Evolutionary conservation across 2,797 vertebrate genomes (phyloP), one percentile per base, ranked within the genome.

Genomic region (Tokudaia muenninki): DNA sequence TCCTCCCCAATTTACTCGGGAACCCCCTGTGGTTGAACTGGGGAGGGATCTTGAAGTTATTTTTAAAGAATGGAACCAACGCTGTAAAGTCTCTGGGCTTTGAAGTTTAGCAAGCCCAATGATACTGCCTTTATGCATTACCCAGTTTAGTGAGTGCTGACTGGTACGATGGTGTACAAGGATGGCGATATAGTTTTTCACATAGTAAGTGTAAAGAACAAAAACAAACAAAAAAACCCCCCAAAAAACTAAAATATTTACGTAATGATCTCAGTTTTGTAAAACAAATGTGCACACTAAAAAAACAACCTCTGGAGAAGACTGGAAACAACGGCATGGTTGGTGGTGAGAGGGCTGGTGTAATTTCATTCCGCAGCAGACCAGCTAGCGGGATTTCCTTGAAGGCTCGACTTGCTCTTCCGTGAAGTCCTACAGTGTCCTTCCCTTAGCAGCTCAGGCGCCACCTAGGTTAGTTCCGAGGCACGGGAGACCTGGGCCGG

Each of bases 401-500:
- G 29, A 61, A 55, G 41, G 6, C 3, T 16, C 12, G 17, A 61
- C 26, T 17, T 14, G 52, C 26, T 34, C 75, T 34, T 61, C 22
- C 50, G 0, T 0, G 44, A 55, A 57, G 21, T n/a, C n/a, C 50
- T 37, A 1, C 16, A 0, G 34, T 12, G 19, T 52, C 3, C 24
- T 26, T 61, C 59, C 47, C 61, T 84, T 47, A 9, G 31, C 47
- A n/a, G 29, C 44, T n/a, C 50, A 74, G 67, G 86, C 67, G 57
- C 72, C 87, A 17, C 31, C 31, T 26, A 24, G 59, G 59, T 34
- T 14, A 44, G 29, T 1, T 6, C 10, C 2, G 29, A 34, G 63
- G 65, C 37, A 1, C 2, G 12, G 29, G 26, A 1, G 14, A 29
- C 3, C 52, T 0, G 11, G 4, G 77, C 6, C 52, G 0, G 41